phyloP scores from a whole-genome alignment of 2,888 invertebrate genomes.

The Harpalus rufipes region DNA sequence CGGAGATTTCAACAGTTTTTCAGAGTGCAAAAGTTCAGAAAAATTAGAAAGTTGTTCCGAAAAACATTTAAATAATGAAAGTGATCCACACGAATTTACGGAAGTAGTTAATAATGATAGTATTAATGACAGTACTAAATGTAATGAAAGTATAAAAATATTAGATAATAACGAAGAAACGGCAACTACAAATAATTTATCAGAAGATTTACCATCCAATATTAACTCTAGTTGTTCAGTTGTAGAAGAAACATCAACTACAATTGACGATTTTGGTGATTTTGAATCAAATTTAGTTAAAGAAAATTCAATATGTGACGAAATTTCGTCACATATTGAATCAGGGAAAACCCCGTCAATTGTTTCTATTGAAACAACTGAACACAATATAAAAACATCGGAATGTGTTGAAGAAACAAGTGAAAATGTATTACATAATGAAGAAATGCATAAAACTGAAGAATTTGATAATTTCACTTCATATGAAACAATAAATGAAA shows the following conservation, averaged over 20 bases:
- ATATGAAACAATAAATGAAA: not conserved
- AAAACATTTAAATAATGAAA: conserved; percentile 13
- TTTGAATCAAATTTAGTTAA: not conserved
- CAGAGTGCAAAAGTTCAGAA: not conserved
- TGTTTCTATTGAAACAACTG: not conserved
- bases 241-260: conserved; percentile 37
- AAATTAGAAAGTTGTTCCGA: conserved; percentile 16
- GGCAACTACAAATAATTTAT: not conserved
- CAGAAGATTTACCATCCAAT: not conserved
- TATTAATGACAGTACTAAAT: not conserved
- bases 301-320: not conserved
- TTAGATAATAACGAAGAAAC: not conserved
- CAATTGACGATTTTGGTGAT: conserved; percentile 12
- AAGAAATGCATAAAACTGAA: conserved; percentile 68
- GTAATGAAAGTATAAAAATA: not conserved
- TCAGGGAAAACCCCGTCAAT: conserved; percentile 6
- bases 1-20: conserved; percentile 20
- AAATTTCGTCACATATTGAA: not conserved
- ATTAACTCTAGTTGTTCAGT: not conserved
- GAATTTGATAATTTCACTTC: conserved; percentile 46
- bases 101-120: conserved; percentile 38
- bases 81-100: conserved; percentile 19
- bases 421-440: conserved; percentile 74
- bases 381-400: conserved; percentile 68
- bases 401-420: conserved; percentile 72